Conservation (phyloP, 1,140 invertebrate genomes). For the Euwallacea fornicatus region DNA sequence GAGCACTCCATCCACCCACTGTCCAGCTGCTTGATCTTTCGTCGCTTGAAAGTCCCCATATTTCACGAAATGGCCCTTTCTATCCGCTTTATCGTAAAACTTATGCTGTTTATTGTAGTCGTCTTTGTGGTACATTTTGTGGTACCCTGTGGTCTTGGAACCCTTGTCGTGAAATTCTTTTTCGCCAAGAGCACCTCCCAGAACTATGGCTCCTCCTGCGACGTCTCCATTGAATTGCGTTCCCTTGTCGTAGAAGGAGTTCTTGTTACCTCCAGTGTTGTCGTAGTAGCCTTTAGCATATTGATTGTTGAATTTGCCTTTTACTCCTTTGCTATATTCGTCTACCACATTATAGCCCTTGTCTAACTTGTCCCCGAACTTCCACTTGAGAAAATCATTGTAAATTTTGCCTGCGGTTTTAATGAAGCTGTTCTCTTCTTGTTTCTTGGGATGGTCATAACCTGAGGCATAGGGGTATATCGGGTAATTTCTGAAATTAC, state of each 20-base stretch:
- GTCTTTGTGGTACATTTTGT: conserved; percentile 72
- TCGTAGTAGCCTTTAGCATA: conserved; percentile 55
- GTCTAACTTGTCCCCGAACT: conserved; percentile 54
- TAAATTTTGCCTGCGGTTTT: conserved; percentile 42
- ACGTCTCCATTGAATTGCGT: conserved; percentile 53
- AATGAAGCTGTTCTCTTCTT: conserved; percentile 9
- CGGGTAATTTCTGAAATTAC: conserved; percentile 11
- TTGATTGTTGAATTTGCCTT: conserved; percentile 53
- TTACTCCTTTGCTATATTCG: conserved; percentile 54
- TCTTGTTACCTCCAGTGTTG: conserved; percentile 50
- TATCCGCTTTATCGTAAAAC: conserved; percentile 71
- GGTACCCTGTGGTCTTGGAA: conserved; percentile 68
- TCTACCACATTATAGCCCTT: conserved; percentile 52
- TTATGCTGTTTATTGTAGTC: conserved; percentile 74
- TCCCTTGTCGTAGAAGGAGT: conserved; percentile 51
- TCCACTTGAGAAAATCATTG: conserved; percentile 50
- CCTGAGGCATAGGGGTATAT: conserved; percentile 23
- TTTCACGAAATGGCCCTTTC: conserved; percentile 64
- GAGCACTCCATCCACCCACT: conserved; percentile 54
- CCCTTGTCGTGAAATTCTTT: conserved; percentile 64
- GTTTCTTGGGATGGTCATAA: neutral
- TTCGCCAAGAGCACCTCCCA: conserved; percentile 55
- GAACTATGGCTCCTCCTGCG: conserved; percentile 48
- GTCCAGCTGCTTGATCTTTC: conserved; percentile 55
- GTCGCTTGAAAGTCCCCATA: conserved; percentile 56